Percentiles rank a stretch among this genome's conserved stretches.
Conservation (phyloP, 2,888 invertebrate genomes). For the Leptinotarsa tumamoca region DNA sequence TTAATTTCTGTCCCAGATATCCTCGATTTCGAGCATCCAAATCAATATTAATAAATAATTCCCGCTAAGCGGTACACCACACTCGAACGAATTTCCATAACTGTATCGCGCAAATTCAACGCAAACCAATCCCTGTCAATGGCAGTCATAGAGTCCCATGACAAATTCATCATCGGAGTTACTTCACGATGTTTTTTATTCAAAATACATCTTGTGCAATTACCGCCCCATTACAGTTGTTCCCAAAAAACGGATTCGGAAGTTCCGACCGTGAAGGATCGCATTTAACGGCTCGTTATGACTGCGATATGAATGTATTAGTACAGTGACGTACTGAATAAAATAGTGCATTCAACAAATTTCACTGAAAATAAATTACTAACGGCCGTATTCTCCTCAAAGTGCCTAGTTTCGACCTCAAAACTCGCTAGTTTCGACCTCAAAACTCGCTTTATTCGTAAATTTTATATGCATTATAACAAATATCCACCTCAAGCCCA, state of each 20-base stretch:
- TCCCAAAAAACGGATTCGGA: conserved; percentile 32
- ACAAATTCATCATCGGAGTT: conserved; percentile 15
- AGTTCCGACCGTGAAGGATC: conserved; percentile 32
- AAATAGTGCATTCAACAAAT: not conserved
- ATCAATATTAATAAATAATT: conserved; percentile 25
- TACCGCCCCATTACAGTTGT: conserved; percentile 6
- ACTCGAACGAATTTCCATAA: conserved; percentile 27
- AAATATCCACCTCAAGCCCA: no score
- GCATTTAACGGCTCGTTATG: conserved; percentile 33
- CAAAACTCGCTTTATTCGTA: no score
- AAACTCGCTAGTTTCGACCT: no score
- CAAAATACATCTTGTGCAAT: not conserved
- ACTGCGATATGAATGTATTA: conserved; percentile 27
- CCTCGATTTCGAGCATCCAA: conserved; percentile 1
- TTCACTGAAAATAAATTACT: no score
- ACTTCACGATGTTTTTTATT: not conserved
- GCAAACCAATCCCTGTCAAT: not conserved
- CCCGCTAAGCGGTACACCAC: conserved; percentile 21
- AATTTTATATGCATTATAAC: no score
- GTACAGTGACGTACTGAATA: conserved; percentile 11
- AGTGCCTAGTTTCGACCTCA: no score
- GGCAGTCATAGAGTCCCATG: conserved; percentile 19
- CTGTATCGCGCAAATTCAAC: conserved; percentile 23
- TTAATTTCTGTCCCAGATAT: conserved; percentile 3
- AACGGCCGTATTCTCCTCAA: no score